Base-by-base conservation (phyloP, 2,888 invertebrate species). In the Acanthosepion lycidas region DNA sequence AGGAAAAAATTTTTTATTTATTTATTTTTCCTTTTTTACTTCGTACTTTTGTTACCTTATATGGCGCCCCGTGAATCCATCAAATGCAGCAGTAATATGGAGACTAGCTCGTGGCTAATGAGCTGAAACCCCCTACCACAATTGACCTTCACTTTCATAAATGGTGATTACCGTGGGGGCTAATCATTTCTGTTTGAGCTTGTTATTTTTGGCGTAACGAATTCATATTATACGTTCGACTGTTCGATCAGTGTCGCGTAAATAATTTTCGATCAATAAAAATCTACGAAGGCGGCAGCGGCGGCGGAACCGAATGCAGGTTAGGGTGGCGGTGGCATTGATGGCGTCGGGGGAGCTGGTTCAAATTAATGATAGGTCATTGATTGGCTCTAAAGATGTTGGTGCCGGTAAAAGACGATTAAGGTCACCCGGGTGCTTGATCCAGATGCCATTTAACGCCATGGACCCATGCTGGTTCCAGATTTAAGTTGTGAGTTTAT, bases 191-290 rank as follows among this genome's bases (percentile, higher is more conserved):
- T n/a, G n/a, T 78, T 78, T 78, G 78, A 78, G 78, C 78, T 78
- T 78, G 78, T 78, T 78, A 78, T 78, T 78, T 78, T 78, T 78
- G 78, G 78, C 78, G 78, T 78, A 78, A 78, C 78, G 8, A 78
- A 78, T 78, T 78, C 78, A 78, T 78, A 78, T 78, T 78, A 78
- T 78, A 78, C 78, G 78, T 78, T 78, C 78, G 15, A 33, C 78
- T 78, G 78, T 78, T 78, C 78, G 78, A 78, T 78, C 78, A 78
- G n/a, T 78, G 78, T 33, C 78, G 78, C n/a, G 78, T 78, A 78
- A 78, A 78, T 78, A 78, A 78, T 78, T 33, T 15, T 33, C 78
- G 78, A 78, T 78, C n/a, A 78, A 78, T 78, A 78, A 78, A 78
- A 78, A 78, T n/a, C n/a, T n/a, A 78, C n/a, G n/a, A 15, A 78